phyloP scores from a whole-genome alignment of 2,888 invertebrate genomes.

The Stenodema calcarata region DNA sequence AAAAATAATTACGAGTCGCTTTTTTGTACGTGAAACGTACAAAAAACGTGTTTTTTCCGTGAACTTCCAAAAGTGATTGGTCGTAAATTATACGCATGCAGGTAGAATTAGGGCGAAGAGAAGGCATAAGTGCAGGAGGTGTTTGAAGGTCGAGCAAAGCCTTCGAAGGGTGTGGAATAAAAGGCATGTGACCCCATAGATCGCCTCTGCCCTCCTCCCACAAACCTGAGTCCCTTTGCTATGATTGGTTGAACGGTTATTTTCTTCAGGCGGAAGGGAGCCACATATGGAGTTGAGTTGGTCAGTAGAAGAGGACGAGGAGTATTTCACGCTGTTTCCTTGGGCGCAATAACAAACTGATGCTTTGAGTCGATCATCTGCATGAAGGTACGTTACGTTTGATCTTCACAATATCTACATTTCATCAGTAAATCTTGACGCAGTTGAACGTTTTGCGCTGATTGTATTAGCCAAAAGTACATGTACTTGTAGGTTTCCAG shows the following conservation, averaged over 20 bases:
- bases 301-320: background rate
- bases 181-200: background rate
- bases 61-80: background rate
- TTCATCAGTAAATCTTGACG: too few species aligned
- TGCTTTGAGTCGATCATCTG: background rate
- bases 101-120: background rate
- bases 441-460: too few species aligned
- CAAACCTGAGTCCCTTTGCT: background rate
- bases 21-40: background rate
- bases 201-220: background rate
- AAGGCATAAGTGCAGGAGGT: background rate
- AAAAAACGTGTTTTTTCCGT: background rate
- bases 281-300: background rate
- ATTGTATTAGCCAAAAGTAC: too few species aligned
- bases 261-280: background rate
- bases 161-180: background rate
- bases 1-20: background rate
- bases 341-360: background rate
- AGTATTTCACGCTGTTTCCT: background rate
- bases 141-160: background rate
- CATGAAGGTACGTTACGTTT: background rate
- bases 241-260: constrained; percentile 30
- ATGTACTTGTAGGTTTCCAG: too few species aligned
- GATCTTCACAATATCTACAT: too few species aligned
- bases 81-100: background rate